Percentiles rank a stretch among this genome's conserved stretches.
Conservation (phyloP, 2,888 invertebrate species). For the Idaea aversata region DNA sequence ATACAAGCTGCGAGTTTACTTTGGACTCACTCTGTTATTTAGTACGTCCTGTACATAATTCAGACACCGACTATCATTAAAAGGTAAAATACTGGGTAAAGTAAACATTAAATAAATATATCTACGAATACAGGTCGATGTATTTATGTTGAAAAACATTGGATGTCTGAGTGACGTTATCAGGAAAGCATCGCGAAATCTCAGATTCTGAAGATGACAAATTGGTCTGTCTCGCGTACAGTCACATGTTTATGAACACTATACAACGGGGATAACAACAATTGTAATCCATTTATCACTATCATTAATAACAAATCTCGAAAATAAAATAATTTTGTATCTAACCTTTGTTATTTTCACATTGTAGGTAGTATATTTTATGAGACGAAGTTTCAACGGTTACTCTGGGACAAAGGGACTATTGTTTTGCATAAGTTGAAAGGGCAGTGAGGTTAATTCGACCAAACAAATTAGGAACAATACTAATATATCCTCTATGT, state of each 20-base stretch:
- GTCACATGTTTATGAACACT: slow-evolving; percentile 1
- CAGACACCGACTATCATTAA: background rate
- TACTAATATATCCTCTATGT: slow-evolving; percentile 78
- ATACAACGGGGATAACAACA: background rate
- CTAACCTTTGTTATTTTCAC: slow-evolving; percentile 1
- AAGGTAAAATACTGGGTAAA: background rate
- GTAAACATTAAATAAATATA: background rate
- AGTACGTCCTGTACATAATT: slow-evolving; percentile 6
- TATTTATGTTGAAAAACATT: background rate
- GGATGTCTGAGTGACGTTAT: background rate
- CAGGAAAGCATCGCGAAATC: background rate
- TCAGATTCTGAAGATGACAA: background rate
- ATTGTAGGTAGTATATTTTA: background rate
- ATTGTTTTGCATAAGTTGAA: slow-evolving; percentile 60
- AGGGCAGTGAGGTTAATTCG: slow-evolving; percentile 69
- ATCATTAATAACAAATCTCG: background rate
- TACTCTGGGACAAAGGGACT: slow-evolving; percentile 58
- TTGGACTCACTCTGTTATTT: slow-evolving; percentile 27
- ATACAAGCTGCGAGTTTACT: slow-evolving; percentile 34
- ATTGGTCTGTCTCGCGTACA: background rate
- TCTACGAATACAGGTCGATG: background rate
- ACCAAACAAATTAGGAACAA: slow-evolving; percentile 78
- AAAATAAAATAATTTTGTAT: background rate
- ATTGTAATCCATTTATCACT: background rate
- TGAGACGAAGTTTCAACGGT: slow-evolving; percentile 40